A percentile compares a stretch with the other conserved stretches of the same genome.
phyloP scores from a whole-genome alignment of 2,113 vertebrate species.

The Ammospiza caudacuta region DNA sequence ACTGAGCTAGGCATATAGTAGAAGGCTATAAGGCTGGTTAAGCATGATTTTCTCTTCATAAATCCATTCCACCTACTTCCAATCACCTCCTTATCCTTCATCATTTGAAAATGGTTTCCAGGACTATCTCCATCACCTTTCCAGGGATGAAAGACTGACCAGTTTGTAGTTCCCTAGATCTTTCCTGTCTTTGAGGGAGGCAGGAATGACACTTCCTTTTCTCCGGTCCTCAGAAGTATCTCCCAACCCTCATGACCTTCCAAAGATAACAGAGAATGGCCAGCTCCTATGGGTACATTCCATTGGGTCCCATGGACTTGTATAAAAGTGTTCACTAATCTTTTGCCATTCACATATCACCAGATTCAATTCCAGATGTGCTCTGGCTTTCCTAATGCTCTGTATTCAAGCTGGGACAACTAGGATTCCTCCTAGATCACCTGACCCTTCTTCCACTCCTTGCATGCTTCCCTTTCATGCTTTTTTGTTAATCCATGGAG shows the following conservation, averaged over 20 bases:
- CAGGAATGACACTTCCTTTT: neutral
- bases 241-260: neutral
- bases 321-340: neutral
- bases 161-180: neutral
- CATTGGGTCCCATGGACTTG: neutral
- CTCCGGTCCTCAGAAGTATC: neutral
- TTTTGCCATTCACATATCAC: neutral
- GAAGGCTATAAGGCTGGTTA: neutral
- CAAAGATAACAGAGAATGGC: neutral
- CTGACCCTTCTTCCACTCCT: neutral
- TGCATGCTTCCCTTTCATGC: neutral
- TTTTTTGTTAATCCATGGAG: neutral
- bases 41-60: neutral
- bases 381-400: neutral
- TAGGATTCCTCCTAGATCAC: neutral
- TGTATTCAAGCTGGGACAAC: neutral
- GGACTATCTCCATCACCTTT: neutral
- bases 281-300: neutral
- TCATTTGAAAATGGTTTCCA: neutral
- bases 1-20: neutral
- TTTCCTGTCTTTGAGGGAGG: neutral
- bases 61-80: neutral
- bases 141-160: neutral
- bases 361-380: neutral
- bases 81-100: neutral